A percentile compares a stretch with the other conserved stretches of the same genome.
Evolutionary conservation across 2,888 invertebrate species (phyloP).

Genomic region (Biston betularia): DNA sequence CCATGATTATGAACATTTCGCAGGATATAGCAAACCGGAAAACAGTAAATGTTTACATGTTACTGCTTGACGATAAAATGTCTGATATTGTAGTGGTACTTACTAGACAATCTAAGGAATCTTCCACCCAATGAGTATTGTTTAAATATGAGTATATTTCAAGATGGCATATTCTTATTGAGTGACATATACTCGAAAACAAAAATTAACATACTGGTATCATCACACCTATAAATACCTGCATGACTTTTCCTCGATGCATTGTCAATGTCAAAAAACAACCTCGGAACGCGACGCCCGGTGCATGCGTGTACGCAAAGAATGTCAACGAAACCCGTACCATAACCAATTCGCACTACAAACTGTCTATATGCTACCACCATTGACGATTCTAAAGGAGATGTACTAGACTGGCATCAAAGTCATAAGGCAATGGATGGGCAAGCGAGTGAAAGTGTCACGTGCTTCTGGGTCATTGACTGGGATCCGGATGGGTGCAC

Average conservation of each 20-base stretch:
- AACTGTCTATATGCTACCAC: neutral
- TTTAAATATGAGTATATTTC: neutral
- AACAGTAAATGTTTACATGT: neutral
- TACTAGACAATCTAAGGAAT: too few relatives aligned
- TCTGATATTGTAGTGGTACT: too few relatives aligned
- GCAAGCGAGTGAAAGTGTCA: conserved; percentile 53
- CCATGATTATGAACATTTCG: too few relatives aligned
- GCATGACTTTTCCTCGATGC: conserved; percentile 43
- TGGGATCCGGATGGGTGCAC: conserved; percentile 54
- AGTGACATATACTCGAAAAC: neutral
- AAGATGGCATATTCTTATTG: neutral
- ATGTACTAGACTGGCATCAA: neutral
- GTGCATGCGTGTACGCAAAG: conserved; percentile 31
- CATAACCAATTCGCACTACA: conserved; percentile 24
- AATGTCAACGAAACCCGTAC: conserved; percentile 33
- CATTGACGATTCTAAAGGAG: conserved; percentile 21
- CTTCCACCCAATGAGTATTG: neutral
- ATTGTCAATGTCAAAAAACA: conserved; percentile 63
- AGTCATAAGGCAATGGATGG: conserved; percentile 36
- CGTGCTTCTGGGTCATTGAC: conserved; percentile 59
- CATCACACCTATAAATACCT: conserved; percentile 34
- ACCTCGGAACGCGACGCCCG: conserved; percentile 43
- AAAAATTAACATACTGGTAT: conserved; percentile 3
- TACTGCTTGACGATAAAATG: neutral
- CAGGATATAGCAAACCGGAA: too few relatives aligned